phyloP scores from a whole-genome alignment of 2,113 vertebrate species.

The Pelobates fuscus region DNA sequence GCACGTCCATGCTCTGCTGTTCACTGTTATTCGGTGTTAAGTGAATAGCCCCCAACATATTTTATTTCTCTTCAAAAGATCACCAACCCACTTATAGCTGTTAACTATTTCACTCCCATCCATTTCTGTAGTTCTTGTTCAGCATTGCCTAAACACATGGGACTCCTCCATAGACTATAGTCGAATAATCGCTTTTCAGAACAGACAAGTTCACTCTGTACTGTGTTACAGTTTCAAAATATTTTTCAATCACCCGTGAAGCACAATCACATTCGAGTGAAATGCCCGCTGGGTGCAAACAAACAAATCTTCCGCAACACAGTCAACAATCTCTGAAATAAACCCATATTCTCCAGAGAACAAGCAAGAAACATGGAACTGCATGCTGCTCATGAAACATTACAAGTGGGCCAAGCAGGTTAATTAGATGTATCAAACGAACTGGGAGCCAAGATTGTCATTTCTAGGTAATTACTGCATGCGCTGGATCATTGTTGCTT shows the following conservation, averaged over 20 bases:
- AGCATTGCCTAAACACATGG: no score
- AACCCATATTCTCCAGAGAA: background rate
- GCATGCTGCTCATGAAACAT: constrained; percentile 17
- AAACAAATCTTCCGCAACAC: background rate
- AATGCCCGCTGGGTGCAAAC: background rate
- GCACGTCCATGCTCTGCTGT: no score
- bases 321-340: background rate
- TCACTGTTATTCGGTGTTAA: no score
- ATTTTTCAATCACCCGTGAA: constrained; percentile 12
- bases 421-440: constrained; percentile 18
- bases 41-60: no score
- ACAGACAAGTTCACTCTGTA: background rate
- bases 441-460: constrained; percentile 6
- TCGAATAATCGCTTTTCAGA: background rate
- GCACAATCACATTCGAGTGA: background rate
- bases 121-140: no score
- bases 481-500: background rate
- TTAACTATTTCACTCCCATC: no score
- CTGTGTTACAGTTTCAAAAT: constrained; percentile 2
- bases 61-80: no score
- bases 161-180: no score
- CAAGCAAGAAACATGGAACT: background rate
- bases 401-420: constrained; percentile 11
- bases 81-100: no score
- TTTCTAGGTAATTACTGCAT: constrained; percentile 1